phyloP scores from a whole-genome alignment of 2,888 invertebrate species.

The Andrena dorsata region DNA sequence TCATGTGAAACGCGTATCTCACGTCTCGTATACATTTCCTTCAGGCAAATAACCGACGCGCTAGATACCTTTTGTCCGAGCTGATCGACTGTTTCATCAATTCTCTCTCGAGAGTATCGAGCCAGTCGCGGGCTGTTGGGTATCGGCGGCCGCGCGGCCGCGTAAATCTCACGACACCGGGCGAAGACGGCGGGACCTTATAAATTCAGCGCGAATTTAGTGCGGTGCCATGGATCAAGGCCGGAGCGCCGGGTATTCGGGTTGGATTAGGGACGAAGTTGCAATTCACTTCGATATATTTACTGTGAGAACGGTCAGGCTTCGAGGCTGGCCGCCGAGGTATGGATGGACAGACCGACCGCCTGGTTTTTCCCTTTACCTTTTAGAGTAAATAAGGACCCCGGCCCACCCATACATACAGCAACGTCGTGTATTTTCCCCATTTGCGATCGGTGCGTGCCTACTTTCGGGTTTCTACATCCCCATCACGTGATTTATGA shows the following conservation, averaged over 20 bases:
- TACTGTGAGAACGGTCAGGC: slow-evolving; percentile 84
- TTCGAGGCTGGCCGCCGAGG: slow-evolving; percentile 63
- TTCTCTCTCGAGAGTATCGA: background rate
- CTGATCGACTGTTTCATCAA: background rate
- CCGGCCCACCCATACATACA: slow-evolving; percentile 21
- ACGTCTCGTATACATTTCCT: background rate
- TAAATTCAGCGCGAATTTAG: slow-evolving; percentile 79
- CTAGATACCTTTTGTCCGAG: background rate
- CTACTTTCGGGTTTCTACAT: slow-evolving; percentile 58
- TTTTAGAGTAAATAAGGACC: slow-evolving; percentile 75
- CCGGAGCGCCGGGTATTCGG: slow-evolving; percentile 55
- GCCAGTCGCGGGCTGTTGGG: background rate
- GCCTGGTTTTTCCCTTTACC: slow-evolving; percentile 68
- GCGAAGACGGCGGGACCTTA: slow-evolving; percentile 54
- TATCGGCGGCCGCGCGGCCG: background rate
- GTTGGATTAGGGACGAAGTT: slow-evolving; percentile 80
- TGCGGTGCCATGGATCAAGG: slow-evolving; percentile 77
- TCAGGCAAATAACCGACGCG: background rate
- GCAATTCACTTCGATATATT: slow-evolving; percentile 85
- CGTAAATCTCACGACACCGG: slow-evolving; percentile 20
- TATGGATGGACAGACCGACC: slow-evolving; percentile 65
- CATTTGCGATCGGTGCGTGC: slow-evolving; percentile 67
- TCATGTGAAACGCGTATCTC: slow-evolving; percentile 8
- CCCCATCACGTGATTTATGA: slow-evolving; percentile 74
- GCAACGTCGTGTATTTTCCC: slow-evolving; percentile 58